phyloP scores from a whole-genome alignment of 2,113 vertebrate species.

The Rallus limicola region DNA sequence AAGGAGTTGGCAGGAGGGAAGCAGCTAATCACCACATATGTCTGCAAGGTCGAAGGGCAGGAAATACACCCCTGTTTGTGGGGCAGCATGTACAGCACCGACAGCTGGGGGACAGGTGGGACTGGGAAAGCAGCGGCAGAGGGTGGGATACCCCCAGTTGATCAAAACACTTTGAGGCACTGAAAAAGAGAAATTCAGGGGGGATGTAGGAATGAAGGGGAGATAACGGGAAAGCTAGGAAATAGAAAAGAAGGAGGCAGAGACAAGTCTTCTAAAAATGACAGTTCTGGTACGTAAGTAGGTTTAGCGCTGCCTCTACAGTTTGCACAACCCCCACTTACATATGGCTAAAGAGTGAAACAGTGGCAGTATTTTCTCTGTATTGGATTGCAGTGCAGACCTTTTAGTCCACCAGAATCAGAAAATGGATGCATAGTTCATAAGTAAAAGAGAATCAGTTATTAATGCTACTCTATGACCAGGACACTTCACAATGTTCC shows the following conservation, averaged over 20 bases:
- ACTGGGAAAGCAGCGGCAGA: rapidly evolving
- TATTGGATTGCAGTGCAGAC: neutral
- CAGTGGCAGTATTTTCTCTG: neutral
- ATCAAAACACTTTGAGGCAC: neutral
- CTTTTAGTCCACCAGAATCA: neutral
- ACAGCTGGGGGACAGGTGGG: neutral
- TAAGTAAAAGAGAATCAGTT: neutral
- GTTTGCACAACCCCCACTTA: neutral
- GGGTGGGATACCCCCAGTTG: rapidly evolving
- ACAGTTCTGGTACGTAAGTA: neutral
- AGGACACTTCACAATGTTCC: neutral
- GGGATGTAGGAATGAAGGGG: neutral
- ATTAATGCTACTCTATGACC: neutral
- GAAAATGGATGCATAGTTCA: neutral
- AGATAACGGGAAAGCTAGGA: neutral
- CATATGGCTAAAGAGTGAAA: rapidly evolving
- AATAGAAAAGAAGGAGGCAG: neutral
- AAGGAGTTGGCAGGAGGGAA: neutral
- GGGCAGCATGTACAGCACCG: rapidly evolving
- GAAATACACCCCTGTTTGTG: neutral
- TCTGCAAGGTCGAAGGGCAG: neutral
- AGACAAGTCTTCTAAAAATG: neutral
- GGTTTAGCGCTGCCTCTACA: rapidly evolving
- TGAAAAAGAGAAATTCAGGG: neutral
- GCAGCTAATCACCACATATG: rapidly evolving